These are phyloP conservation scores for Procapra przewalskii DNA, from an alignment of 2,113 vertebrate species.

Conservation along the genomic window DNA sequence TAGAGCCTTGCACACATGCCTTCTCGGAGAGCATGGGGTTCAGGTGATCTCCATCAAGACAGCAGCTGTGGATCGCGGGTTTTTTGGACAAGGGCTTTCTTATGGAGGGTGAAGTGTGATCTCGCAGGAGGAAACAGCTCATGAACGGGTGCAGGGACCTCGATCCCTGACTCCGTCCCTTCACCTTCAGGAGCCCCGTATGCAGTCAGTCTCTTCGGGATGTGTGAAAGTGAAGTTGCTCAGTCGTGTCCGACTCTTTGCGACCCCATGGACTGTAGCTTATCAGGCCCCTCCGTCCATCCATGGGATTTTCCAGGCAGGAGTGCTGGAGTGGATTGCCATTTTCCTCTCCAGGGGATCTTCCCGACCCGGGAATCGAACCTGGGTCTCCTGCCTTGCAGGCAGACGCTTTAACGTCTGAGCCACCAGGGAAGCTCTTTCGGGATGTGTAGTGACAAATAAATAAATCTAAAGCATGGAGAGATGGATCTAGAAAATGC, in stretches of 20 bases:
- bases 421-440: neutral
- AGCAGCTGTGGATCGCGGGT: accelerated
- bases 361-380: too few relatives aligned
- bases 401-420: too few relatives aligned
- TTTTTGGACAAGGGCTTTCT: neutral
- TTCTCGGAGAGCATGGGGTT: neutral
- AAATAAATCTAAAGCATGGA: neutral
- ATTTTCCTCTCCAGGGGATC: too few relatives aligned
- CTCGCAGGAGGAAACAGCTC: neutral
- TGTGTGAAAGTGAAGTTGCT: neutral
- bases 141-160: neutral
- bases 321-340: too few relatives aligned
- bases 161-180: accelerated
- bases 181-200: accelerated
- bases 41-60: accelerated
- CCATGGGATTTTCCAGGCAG: too few relatives aligned
- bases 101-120: neutral
- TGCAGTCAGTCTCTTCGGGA: neutral
- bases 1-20: neutral
- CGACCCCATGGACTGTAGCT: too few relatives aligned
- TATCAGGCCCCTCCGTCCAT: too few relatives aligned
- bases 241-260: too few relatives aligned
- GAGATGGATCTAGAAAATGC: neutral
- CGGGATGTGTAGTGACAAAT: neutral
- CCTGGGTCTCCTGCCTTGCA: too few relatives aligned